Evolutionary conservation across 2,888 invertebrate species (phyloP).

Genomic region (Thymelicus lineola): DNA sequence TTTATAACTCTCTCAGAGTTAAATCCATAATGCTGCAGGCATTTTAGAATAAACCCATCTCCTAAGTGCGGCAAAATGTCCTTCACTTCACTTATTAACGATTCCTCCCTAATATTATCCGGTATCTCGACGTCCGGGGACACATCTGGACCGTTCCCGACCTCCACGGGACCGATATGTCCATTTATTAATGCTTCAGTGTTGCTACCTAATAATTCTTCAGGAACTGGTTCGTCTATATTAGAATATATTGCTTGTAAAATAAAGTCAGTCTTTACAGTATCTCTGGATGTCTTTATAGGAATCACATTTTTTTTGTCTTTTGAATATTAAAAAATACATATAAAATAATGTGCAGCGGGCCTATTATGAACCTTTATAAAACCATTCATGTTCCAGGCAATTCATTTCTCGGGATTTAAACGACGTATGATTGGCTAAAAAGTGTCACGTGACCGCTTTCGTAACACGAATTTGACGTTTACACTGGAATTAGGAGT

Average conservation of each 20-base stretch:
- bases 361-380: too few relatives aligned
- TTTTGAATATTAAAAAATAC: not conserved
- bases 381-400: too few relatives aligned
- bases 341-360: too few relatives aligned
- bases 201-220: conserved; percentile 43
- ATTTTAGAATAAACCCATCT: conserved; percentile 89
- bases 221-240: conserved; percentile 69
- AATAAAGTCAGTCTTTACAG: conserved; percentile 83
- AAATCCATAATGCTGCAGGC: conserved; percentile 91
- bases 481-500: too few relatives aligned
- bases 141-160: conserved; percentile 46
- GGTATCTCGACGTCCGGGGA: conserved; percentile 70
- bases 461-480: too few relatives aligned
- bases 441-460: too few relatives aligned
- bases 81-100: conserved; percentile 87
- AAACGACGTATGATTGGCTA: too few relatives aligned
- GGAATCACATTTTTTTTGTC: conserved; percentile 14
- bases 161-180: conserved; percentile 42
- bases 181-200: conserved; percentile 45
- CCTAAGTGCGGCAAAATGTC: conserved; percentile 94
- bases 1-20: conserved; percentile 92
- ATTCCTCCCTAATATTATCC: conserved; percentile 71
- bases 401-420: too few relatives aligned
- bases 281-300: conserved; percentile 66
- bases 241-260: conserved; percentile 80